phyloP scores from a whole-genome alignment of 2,113 vertebrate genomes.

The Polypterus bichir region DNA sequence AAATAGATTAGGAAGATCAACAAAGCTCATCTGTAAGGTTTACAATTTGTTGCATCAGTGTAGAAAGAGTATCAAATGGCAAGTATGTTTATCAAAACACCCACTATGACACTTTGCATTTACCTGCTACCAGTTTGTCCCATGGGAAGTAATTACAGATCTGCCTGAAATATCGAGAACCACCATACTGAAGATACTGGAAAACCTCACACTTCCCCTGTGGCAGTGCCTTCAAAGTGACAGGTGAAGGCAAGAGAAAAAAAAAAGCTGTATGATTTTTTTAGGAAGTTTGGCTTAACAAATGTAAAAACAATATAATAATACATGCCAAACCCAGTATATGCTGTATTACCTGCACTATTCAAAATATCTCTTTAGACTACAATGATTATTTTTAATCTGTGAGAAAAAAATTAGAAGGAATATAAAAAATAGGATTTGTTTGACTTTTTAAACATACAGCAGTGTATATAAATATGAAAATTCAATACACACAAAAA shows the following conservation, averaged over 20 bases:
- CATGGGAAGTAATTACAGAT: slow-evolving; percentile 14
- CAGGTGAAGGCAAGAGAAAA: neutral
- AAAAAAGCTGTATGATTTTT: neutral
- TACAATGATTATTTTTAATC: too few relatives aligned
- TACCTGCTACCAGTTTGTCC: slow-evolving; percentile 1
- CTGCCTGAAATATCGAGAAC: neutral
- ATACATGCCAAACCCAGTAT: too few relatives aligned
- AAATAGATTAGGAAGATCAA: slow-evolving; percentile 7
- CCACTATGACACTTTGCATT: slow-evolving; percentile 5
- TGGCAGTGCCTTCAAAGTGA: neutral
- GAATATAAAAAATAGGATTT: too few relatives aligned
- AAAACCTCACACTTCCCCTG: neutral
- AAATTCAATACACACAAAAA: too few relatives aligned
- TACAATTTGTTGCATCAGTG: slow-evolving; percentile 49
- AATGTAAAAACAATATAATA: neutral
- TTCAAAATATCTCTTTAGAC: too few relatives aligned
- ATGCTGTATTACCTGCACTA: too few relatives aligned
- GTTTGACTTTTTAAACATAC: too few relatives aligned
- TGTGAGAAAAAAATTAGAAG: too few relatives aligned
- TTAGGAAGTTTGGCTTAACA: neutral
- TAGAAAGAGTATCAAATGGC: slow-evolving; percentile 2
- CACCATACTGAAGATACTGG: slow-evolving; percentile 1
- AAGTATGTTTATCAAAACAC: slow-evolving; percentile 16
- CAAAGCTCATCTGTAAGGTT: slow-evolving; percentile 26
- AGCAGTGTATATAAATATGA: too few relatives aligned